A percentile compares a stretch with the other conserved stretches of the same genome.
These are phyloP conservation scores for Ormyrus rosae DNA, from an alignment of 2,888 invertebrate genomes.

Conservation along the genomic window DNA sequence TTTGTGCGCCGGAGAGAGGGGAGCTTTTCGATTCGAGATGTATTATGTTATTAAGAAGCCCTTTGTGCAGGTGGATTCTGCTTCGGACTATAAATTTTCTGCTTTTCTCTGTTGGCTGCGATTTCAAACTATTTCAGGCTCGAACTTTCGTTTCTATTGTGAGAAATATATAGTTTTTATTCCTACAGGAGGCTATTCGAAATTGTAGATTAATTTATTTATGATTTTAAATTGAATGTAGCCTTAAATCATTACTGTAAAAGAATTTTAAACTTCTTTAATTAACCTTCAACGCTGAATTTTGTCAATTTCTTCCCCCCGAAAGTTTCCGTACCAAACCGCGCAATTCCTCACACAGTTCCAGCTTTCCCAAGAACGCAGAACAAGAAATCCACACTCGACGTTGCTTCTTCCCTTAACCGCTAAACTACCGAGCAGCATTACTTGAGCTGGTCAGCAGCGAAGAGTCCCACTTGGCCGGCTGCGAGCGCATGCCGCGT, in stretches of 20 bases:
- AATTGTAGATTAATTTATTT: neutral
- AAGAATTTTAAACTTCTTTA: too few relatives aligned
- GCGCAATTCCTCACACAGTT: too few relatives aligned
- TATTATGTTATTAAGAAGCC: conserved; percentile 53
- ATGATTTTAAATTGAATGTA: too few relatives aligned
- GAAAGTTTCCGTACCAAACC: too few relatives aligned
- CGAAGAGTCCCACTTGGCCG: too few relatives aligned
- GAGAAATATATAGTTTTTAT: neutral
- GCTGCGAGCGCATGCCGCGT: conserved; percentile 39
- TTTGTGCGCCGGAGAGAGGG: conserved; percentile 24
- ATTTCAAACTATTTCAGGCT: conserved; percentile 13
- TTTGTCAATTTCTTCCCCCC: too few relatives aligned
- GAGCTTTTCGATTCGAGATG: conserved; percentile 36
- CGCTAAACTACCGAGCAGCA: neutral
- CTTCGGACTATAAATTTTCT: conserved; percentile 40
- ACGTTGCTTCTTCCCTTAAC: neutral
- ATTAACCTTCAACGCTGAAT: too few relatives aligned
- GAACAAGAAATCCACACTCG: too few relatives aligned
- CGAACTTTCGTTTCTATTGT: neutral
- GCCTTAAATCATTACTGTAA: too few relatives aligned
- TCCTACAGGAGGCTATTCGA: neutral
- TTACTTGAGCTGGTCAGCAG: neutral
- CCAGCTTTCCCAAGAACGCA: neutral
- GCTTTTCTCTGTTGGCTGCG: conserved; percentile 11
- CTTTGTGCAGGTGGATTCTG: conserved; percentile 48